Evolutionary conservation across 2,113 vertebrate species (phyloP).

Genomic region (Corythornis cristatus): DNA sequence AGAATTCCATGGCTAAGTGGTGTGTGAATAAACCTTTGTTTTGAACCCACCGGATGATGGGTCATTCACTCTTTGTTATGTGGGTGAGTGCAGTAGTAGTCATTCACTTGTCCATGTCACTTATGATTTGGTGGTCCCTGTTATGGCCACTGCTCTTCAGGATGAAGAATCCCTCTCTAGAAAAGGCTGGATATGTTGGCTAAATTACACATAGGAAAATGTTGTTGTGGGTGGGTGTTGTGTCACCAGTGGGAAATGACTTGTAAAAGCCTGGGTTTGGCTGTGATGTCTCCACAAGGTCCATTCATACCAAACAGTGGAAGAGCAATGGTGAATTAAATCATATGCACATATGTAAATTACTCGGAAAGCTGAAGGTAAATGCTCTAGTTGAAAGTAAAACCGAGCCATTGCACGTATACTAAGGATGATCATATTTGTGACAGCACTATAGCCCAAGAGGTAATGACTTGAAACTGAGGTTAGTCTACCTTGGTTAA

Average conservation of each 20-base stretch:
- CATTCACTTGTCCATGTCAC: not conserved
- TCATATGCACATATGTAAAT: fast-evolving
- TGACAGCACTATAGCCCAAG: not conserved
- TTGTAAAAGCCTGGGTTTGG: not conserved
- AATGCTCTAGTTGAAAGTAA: not conserved
- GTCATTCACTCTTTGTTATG: not conserved
- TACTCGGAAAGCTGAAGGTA: not conserved
- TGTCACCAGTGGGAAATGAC: not conserved
- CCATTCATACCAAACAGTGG: not conserved
- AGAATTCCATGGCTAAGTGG: not conserved
- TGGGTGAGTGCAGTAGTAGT: not conserved
- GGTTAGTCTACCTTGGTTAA: not conserved
- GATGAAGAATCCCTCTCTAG: not conserved
- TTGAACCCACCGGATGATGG: not conserved
- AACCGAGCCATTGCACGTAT: not conserved
- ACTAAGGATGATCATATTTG: fast-evolving
- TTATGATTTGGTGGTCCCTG: fast-evolving
- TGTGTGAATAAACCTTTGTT: conserved; percentile 20
- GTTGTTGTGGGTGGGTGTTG: not conserved
- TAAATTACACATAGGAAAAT: not conserved
- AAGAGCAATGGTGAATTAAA: not conserved
- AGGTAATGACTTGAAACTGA: not conserved
- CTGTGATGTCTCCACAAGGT: not conserved
- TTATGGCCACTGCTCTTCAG: not conserved
- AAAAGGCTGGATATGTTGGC: not conserved